Evolutionary conservation across 2,888 invertebrate genomes (phyloP).

Genomic region (Chesias legatella): DNA sequence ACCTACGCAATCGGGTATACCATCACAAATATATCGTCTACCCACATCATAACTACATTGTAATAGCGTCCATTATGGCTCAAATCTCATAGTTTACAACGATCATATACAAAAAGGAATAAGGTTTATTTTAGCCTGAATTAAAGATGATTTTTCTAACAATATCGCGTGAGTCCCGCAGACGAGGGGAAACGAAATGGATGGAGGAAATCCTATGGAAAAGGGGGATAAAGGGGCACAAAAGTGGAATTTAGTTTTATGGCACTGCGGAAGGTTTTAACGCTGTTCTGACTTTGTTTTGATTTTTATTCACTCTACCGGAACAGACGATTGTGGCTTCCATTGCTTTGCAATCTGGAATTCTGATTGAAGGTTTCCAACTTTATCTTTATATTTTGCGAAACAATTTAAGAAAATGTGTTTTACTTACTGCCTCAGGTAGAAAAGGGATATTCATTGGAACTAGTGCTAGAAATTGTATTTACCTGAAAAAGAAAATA

Average conservation of each 20-base stretch:
- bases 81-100: constrained; percentile 5
- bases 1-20: constrained; percentile 10
- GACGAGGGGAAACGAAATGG: constrained; percentile 18
- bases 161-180: constrained; percentile 30
- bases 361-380: neutral
- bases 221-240: constrained; percentile 5
- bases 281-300: constrained; percentile 9
- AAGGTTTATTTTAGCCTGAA: constrained; percentile 13
- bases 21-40: constrained; percentile 1
- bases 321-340: constrained; percentile 12
- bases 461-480: too few species aligned
- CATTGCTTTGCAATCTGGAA: constrained; percentile 1
- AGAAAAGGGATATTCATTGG: too few species aligned
- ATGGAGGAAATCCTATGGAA: constrained; percentile 25
- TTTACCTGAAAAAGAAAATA: constrained; percentile 12
- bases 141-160: constrained; percentile 11
- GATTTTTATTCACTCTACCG: constrained; percentile 13
- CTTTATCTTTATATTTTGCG: neutral
- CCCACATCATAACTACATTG: neutral
- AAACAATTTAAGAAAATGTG: neutral
- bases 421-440: too few species aligned
- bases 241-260: constrained; percentile 15
- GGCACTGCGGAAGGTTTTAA: constrained; percentile 15
- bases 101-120: constrained; percentile 11
- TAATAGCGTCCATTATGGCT: constrained; percentile 10